Evolutionary conservation across 2,888 invertebrate genomes (phyloP).

Genomic region (Ophion obscuratus): DNA sequence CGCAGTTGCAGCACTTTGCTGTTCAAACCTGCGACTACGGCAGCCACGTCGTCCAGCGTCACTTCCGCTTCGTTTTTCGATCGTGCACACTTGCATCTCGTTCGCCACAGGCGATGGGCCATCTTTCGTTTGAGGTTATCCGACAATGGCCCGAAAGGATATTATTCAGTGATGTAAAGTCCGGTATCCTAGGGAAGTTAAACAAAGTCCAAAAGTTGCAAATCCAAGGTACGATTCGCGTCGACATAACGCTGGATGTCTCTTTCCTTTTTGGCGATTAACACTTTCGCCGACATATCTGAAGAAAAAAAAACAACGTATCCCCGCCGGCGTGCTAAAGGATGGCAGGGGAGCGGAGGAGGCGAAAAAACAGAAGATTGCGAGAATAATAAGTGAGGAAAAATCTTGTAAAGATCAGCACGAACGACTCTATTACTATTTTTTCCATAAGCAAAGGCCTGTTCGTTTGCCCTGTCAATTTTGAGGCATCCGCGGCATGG

Average conservation of each 20-base stretch:
- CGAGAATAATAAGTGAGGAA: neutral
- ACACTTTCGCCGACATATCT: conserved; percentile 10
- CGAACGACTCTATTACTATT: neutral
- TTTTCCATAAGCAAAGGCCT: too few relatives aligned
- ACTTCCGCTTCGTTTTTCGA: conserved; percentile 45
- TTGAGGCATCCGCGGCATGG: too few relatives aligned
- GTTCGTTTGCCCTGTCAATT: too few relatives aligned
- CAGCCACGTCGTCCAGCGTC: conserved; percentile 65
- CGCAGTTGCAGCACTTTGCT: conserved; percentile 66
- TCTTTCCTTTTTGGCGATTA: conserved; percentile 7
- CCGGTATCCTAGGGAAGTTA: neutral
- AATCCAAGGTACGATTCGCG: neutral
- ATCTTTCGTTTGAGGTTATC: conserved; percentile 20
- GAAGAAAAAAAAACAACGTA: conserved; percentile 3
- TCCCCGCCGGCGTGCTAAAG: neutral
- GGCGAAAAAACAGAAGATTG: conserved; percentile 22
- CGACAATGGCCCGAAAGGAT: neutral
- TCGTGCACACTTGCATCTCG: conserved; percentile 17
- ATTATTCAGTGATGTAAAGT: neutral
- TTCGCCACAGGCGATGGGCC: conserved; percentile 19
- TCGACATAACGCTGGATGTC: conserved; percentile 36
- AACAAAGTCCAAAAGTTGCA: conserved; percentile 10
- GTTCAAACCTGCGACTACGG: conserved; percentile 62
- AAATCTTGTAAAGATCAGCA: neutral
- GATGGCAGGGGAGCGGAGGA: neutral